Evolutionary conservation across 2,113 vertebrate genomes (phyloP), one percentile per base, ranked within the genome.

Genomic region (Bungarus multicinctus): DNA sequence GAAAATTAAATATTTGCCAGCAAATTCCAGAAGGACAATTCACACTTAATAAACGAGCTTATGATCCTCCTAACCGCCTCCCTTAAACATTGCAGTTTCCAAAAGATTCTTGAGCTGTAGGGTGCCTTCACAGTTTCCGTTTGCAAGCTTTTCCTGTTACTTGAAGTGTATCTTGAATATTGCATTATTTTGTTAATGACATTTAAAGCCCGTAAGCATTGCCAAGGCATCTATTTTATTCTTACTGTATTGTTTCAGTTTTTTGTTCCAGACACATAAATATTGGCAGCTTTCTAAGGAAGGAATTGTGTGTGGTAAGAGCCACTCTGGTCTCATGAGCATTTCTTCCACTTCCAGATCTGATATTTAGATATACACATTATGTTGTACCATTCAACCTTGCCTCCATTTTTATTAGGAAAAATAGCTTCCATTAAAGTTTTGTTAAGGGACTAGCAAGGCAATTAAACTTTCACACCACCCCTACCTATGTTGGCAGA

Each of bases 41-140:
- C 50, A 53, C 89, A 93, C 93, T 96, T 94, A 74, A 94, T 95
- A 96, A 95, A 92, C 8, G 6, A 81, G 74, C 34, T 43, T 43
- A 18, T 81, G 7, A 18, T 95, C 91, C 94, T 91, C 30, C 93
- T 96, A 25, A 69, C 30, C 14, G 91, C 55, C 91, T 34, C 14
- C n/a, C n/a, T 92, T 95, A 91, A 96, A 93, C 95, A 90, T 93
- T 85, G 89, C 64, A n/a, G 89, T 87, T 87, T 93, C 95, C 94
- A 93, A 96, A 95, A 96, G 93, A 60, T 91, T 90, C 93, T 91
- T 89, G 90, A 96, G 64, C 94, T 95, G 92, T 94, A 95, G 95
- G 95, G 94, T 94, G 93, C 94, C 92, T 92, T 95, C 94, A 94
- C 74, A 94, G 87, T 93, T 95, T 92, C 91, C 91, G n/a, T 93